Base-by-base conservation (phyloP, 2,888 invertebrate species). In the Pardosa pseudoannulata region DNA sequence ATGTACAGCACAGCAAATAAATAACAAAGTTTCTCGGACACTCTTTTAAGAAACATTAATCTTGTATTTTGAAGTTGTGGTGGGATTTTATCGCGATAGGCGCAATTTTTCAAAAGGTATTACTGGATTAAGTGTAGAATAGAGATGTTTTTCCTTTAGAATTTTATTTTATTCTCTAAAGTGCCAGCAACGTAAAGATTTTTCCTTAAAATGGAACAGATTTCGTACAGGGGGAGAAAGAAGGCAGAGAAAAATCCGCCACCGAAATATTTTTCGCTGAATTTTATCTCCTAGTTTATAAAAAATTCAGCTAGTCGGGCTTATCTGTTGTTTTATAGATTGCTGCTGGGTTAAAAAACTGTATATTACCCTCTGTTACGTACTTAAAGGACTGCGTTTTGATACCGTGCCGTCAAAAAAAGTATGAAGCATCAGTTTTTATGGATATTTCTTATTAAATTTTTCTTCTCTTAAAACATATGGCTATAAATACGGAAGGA, bases 1-100 rank as follows among this genome's bases (percentile, higher is more conserved):
- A 81, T 81, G 81, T n/a, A 68, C 39, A 19, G 31, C 9, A 27
- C 9, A 46, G 41, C 41, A 46, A 46, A 83, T 83, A 78, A 83
- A 83, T 65, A 78, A 67, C 50, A 71, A 64, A 78, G 50, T 65
- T 50, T 68, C 36, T 46, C 29, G 76, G 72, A 78, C 83, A 83
- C 83, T 82, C 83, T 83, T 78, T 83, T 83, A 83, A 83, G 83
- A 78, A 78, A 83, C 73, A 83, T 83, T 83, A 78, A 83, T 83
- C 83, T 83, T 83, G 72, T 83, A 78, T 83, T 83, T 78, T 83
- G 78, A 78, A 83, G 83, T 83, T 83, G 78, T 29, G 67, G 76
- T 32, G n/a, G 83, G 72, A 83, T 83, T 71, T 71, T 65, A 50
- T 65, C 56, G 23, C 32, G 78, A 78, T 73, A 83, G 83, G 73